Conservation (phyloP, 2,888 invertebrate species). For the Glyphotaelius pellucidus region DNA sequence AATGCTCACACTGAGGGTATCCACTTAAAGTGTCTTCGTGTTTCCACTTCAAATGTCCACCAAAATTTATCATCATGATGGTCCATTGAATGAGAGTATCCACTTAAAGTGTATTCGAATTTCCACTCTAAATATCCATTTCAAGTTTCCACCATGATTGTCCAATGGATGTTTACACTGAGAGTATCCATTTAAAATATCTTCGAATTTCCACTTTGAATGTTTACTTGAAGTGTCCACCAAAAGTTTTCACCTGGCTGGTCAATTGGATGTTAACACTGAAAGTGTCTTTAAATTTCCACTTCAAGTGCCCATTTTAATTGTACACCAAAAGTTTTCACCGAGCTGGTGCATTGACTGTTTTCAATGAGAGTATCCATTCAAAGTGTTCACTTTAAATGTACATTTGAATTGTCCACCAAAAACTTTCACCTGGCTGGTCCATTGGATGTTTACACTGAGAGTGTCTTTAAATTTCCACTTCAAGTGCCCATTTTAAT, state of each 20-base stretch:
- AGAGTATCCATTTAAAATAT: too few species aligned
- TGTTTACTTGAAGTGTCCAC: neutral
- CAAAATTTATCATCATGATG: neutral
- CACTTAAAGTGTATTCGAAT: neutral
- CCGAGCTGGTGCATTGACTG: neutral
- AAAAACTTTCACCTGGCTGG: neutral
- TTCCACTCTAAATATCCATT: neutral
- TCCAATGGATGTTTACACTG: neutral
- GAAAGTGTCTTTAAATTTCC: too few species aligned
- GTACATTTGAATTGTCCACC: neutral
- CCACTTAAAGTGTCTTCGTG: neutral
- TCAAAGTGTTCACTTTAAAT: too few species aligned
- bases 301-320: too few species aligned
- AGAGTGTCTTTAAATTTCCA: too few species aligned
- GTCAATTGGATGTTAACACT: neutral
- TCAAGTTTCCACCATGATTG: neutral
- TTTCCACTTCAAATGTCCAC: neutral
- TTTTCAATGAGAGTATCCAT: neutral
- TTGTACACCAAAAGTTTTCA: too few species aligned
- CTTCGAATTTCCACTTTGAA: neutral
- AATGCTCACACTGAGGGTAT: neutral
- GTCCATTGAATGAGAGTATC: neutral
- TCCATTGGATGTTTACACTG: neutral
- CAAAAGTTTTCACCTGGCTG: too few species aligned
- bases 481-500: too few species aligned